Evolutionary conservation across 2,888 invertebrate genomes (phyloP), one percentile per base, ranked within the genome.

Genomic region (Cheilosia variabilis): DNA sequence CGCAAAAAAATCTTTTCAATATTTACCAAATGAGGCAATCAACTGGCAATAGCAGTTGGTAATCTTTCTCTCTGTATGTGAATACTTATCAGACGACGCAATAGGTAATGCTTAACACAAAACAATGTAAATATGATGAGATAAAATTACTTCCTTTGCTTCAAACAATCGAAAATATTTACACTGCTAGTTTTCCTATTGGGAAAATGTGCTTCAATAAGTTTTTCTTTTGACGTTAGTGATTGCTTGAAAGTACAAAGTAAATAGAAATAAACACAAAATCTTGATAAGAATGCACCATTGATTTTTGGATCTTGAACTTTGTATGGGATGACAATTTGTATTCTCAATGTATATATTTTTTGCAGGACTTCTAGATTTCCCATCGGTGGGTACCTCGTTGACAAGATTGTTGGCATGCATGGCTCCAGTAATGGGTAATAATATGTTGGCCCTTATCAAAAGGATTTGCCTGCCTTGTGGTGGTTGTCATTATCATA

Each of bases 371-470:
- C 62, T 87, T 79, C 65, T 87, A 84, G 83, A 68, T 55, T 87
- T 87, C 62, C 65, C 87, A 82, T 80, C 86, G 84, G 88, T 90
- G 66, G 88, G 89, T 83, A 90, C 91, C 72, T 90, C 91, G 68
- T 88, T 92, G 89, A 91, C 90, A 87, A 89, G 91, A 81, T 91
- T 92, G 89, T 88, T 92, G 89, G 90, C 91, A 88, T 92, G 91
- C 88, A 90, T 92, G 90, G 92, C 92, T 88, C 92, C 92, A 88
- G 92, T 92, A 52, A 91, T 92, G 91, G 92, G 92, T 92, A 92
- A 91, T 89, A 62, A 69, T 62, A 31, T 62, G 69, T 68, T 72
- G 53, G 41, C 76, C 72, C 68, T 55, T 37, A 41, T 15, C 37
- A 62, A 66, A 45, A 47, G 15, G 57, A 27, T 53, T 17, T 55